Base-by-base conservation (phyloP, 2,888 invertebrate species). In the Ophonus ardosiacus region DNA sequence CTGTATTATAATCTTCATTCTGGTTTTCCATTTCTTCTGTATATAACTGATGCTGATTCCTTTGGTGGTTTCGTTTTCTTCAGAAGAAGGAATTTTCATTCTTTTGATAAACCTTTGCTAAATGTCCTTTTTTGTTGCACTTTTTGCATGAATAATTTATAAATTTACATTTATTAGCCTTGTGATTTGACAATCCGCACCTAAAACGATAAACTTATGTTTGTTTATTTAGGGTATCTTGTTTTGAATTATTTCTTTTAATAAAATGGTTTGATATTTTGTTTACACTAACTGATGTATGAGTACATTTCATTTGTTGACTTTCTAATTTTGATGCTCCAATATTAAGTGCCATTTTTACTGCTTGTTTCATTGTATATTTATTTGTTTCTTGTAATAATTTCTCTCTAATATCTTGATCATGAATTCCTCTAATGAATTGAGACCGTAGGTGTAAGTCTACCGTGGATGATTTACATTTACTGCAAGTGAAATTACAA, bases 301-400 rank as follows among this genome's bases (percentile, higher is more conserved):
- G n/a, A n/a, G n/a, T n/a, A n/a, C n/a, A n/a, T n/a, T 61, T 61
- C 15, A 80, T 80, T 59, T 59, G 21, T 6, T 15, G 0, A 59
- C 78, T 76, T 8, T 83, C 21, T 7, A 38, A 51, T 38, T 76
- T 63, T 80, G 76, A 51, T 10, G 59, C 21, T 68, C 56, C 84
- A 1, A 68, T 83, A 7, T 7, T 10, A 0, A 80, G 10, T 24
- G 80, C 80, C 2, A 13, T 15, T 17, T 10, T 24, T 15, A 80
- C 21, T 59, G 61, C 38, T 7, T 57, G 15, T 5, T 80, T 59
- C 0, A 80, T 10, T 2, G 80, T 80, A 18, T n/a, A 17, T 65
- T 0, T 13, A 7, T 0, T 17, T 43, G 15, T 65, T 21, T 51
- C 8, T 40, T 81, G 81, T 24, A 83, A 15, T 7, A 83, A 24